These are phyloP conservation scores for Brachionus rotundiformis DNA, from an alignment of 1,140 invertebrate genomes.

Conservation along the genomic window DNA sequence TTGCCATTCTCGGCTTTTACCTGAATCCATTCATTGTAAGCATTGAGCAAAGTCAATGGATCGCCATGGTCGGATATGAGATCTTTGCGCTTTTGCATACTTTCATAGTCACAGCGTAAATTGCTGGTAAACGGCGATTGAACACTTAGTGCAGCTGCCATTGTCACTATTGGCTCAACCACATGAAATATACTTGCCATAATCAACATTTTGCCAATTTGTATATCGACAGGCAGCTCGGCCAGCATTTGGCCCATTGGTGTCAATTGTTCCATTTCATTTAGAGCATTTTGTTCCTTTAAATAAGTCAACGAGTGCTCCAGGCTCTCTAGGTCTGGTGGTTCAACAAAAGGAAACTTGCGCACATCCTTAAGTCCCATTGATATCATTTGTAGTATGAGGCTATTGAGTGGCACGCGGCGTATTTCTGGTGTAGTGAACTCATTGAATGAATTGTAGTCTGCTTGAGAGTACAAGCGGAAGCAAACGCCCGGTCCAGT, in stretches of 20 bases:
- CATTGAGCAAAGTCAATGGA: slow-evolving; percentile 83
- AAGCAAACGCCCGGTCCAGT: slow-evolving; percentile 67
- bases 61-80: slow-evolving; percentile 92
- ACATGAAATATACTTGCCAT: slow-evolving; percentile 80
- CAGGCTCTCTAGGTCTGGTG: slow-evolving; percentile 75
- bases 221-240: slow-evolving; percentile 87
- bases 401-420: slow-evolving; percentile 84
- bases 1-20: slow-evolving; percentile 59
- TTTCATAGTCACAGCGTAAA: slow-evolving; percentile 81
- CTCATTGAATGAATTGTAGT: slow-evolving; percentile 76
- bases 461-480: slow-evolving; percentile 82
- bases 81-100: slow-evolving; percentile 75
- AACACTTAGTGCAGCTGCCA: slow-evolving; percentile 87
- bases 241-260: slow-evolving; percentile 82
- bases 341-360: slow-evolving; percentile 92
- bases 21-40: slow-evolving; percentile 85
- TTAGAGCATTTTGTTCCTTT: slow-evolving; percentile 81
- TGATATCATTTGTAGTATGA: slow-evolving; percentile 89
- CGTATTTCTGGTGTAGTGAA: slow-evolving; percentile 87
- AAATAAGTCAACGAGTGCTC: slow-evolving; percentile 82
- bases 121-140: slow-evolving; percentile 87
- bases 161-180: slow-evolving; percentile 83
- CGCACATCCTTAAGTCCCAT: slow-evolving; percentile 87
- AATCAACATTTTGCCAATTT: slow-evolving; percentile 92
- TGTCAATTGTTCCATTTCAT: slow-evolving; percentile 81